Evolutionary conservation across 1,140 invertebrate genomes (phyloP).

Genomic region (Araneus ventricosus): DNA sequence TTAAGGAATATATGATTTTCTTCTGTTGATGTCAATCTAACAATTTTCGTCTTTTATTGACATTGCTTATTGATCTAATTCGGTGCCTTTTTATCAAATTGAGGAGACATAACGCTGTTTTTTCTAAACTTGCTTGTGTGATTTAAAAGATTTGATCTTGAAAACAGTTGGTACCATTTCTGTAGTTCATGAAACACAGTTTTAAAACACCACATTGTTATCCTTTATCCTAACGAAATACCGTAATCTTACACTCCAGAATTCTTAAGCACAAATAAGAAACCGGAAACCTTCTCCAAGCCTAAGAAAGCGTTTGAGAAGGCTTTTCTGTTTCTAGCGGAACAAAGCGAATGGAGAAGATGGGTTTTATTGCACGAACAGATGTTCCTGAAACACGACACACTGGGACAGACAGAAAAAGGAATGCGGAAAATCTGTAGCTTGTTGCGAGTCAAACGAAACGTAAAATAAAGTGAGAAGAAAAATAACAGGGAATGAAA

Average conservation of each 20-base stretch:
- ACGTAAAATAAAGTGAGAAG: slow-evolving; percentile 16
- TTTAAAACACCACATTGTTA: not conserved
- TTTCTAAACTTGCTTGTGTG: too few species aligned
- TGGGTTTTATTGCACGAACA: slow-evolving; percentile 2
- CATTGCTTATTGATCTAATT: too few species aligned
- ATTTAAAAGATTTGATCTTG: too few species aligned
- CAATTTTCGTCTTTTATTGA: too few species aligned
- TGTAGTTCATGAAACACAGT: not conserved
- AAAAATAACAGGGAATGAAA: not conserved
- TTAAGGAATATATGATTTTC: too few species aligned
- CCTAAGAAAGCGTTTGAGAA: not conserved
- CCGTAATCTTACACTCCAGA: not conserved
- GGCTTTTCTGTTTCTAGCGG: not conserved
- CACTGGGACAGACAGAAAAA: slow-evolving; percentile 17
- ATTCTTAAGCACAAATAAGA: not conserved
- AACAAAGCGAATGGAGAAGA: not conserved
- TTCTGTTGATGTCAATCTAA: too few species aligned
- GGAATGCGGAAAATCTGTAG: slow-evolving; percentile 6
- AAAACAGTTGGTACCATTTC: not conserved
- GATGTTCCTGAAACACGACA: slow-evolving; percentile 17
- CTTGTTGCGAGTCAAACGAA: slow-evolving; percentile 3
- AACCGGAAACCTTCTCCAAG: not conserved
- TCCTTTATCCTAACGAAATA: not conserved
- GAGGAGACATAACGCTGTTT: too few species aligned
- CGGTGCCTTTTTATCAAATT: too few species aligned